These are phyloP conservation scores for Mastigias papua DNA, from an alignment of 30 jellyfish, hydroid and myxozoan genomes.

Conservation along the genomic window DNA sequence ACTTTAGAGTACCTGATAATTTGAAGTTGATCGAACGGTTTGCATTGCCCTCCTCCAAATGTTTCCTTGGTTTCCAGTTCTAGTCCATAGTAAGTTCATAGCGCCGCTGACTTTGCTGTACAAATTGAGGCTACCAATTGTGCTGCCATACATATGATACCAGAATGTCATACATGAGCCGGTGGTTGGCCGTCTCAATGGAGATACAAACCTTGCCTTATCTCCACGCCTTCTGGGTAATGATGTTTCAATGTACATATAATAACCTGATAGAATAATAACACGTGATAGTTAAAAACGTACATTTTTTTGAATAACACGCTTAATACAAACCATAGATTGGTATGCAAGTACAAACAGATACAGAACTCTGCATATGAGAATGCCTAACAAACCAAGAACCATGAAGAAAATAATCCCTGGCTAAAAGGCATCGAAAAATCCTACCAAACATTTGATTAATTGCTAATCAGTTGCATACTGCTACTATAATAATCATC, in stretches of 20 bases:
- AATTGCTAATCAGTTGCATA: too few relatives aligned
- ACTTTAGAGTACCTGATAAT: constrained; percentile 87
- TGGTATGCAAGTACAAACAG: too few relatives aligned
- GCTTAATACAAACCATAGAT: too few relatives aligned
- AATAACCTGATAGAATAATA: constrained; percentile 64
- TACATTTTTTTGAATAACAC: too few relatives aligned
- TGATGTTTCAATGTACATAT: constrained; percentile 96
- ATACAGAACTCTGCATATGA: too few relatives aligned
- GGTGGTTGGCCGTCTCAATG: constrained; percentile 57
- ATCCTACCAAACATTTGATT: too few relatives aligned
- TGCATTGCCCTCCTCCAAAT: constrained; percentile 88
- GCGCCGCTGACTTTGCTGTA: constrained; percentile 48
- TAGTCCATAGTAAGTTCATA: constrained; percentile 73
- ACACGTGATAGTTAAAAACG: too few relatives aligned
- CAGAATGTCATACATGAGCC: constrained; percentile 92
- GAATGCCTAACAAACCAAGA: not conserved
- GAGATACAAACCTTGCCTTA: constrained; percentile 88
- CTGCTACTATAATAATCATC: too few relatives aligned
- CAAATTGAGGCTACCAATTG: constrained; percentile 84
- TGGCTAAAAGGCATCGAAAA: not conserved
- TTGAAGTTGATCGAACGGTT: constrained; percentile 59
- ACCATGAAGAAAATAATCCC: not conserved
- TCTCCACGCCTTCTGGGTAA: constrained; percentile 82
- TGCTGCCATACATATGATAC: constrained; percentile 93
- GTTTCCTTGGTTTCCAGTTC: constrained; percentile 81